Base-by-base conservation (phyloP, 2,113 vertebrate species). In the Eleginops maclovinus region DNA sequence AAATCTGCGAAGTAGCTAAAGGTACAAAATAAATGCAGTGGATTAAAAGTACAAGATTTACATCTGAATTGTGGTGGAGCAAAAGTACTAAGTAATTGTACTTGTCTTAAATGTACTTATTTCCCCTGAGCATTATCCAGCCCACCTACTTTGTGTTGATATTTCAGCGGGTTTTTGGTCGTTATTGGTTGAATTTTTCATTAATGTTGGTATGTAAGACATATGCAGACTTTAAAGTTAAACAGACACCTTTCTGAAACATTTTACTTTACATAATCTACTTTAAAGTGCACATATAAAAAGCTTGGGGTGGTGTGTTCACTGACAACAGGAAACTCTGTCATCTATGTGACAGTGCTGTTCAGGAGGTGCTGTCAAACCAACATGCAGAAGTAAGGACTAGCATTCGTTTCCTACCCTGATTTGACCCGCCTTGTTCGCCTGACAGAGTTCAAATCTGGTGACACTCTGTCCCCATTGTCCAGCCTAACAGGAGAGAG, bases 391-490 rank as follows among this genome's bases (percentile, higher is more conserved):
- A 56, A 15, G 19, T 31, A 22, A 9, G 17, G 60, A 36, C 50
- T 28, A 36, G 26, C 40, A 0, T 49, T 28, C 7, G 11, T 51
- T 60, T 69, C 44, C 15, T 73, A 58, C 10, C 28, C 22, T 73
- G 26, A 31, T 36, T 31, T 53, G 56, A 53, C 58, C 44, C 15
- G 0, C 62, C 53, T 43, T 17, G 22, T 46, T 68, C n/a, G 3
- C 31, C 40, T 54, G 16, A 11, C 36, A 16, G 7, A 15, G 76
- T 65, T 77, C 21, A 72, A 1, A 59, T 47, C n/a, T 0, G 70
- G 74, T 75, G 55, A 12, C 26, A 22, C n/a, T 58, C 70, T 83
- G 66, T 67, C 41, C 26, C 53, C 12, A 2, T 12, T 53, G 65
- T 74, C 1, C 81, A 64, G 46, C n/a, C 53, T 55, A 40, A 11